Evolutionary conservation across 2,888 invertebrate species (phyloP).

Genomic region (Oeneis ivallda): DNA sequence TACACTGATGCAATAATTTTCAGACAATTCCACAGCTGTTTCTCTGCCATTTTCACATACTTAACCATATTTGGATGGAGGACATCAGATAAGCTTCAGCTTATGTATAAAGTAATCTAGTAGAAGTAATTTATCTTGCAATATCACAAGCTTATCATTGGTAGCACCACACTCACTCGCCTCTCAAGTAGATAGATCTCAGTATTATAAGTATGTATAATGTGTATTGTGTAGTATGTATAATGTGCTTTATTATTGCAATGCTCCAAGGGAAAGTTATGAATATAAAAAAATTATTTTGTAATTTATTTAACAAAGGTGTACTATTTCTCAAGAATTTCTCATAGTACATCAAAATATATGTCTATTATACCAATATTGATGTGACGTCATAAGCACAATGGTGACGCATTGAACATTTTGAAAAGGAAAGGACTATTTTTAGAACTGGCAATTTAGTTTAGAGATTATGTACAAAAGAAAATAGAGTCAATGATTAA

Average conservation of each 20-base stretch:
- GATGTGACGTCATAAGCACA: too few species aligned
- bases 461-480: too few species aligned
- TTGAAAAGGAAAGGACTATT: too few species aligned
- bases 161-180: neutral
- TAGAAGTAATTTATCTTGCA: constrained; percentile 4
- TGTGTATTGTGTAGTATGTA: too few species aligned
- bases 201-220: neutral
- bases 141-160: constrained; percentile 9
- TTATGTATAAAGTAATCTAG: neutral
- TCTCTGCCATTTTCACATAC: neutral
- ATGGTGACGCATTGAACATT: too few species aligned
- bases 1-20: too few species aligned
- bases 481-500: too few species aligned
- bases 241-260: neutral
- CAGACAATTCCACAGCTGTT: too few species aligned
- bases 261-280: neutral
- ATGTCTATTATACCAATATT: too few species aligned
- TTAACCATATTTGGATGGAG: neutral
- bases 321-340: neutral
- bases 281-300: neutral
- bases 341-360: neutral
- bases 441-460: too few species aligned
- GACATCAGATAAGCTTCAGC: neutral
- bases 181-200: constrained; percentile 1
- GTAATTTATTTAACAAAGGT: neutral